Evolutionary conservation across 1,140 invertebrate species (phyloP), one percentile per base, ranked within the genome.

Genomic region (Pygmarrhopalites habei): DNA sequence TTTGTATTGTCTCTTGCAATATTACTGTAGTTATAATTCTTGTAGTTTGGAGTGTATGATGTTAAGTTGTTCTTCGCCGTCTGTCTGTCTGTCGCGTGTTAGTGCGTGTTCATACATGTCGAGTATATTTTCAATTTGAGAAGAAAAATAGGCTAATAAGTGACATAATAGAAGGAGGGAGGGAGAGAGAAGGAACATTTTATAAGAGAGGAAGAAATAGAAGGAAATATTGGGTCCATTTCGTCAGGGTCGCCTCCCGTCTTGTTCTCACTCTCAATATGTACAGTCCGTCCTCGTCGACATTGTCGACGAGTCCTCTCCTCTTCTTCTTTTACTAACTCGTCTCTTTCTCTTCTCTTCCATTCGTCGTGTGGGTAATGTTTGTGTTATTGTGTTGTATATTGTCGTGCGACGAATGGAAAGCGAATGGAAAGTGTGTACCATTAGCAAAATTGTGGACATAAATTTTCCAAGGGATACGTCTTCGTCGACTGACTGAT

Each of bases 351-450:
- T n/a, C n/a, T n/a, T n/a, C n/a, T n/a, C n/a, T n/a, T n/a, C 53
- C 53, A 56, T 41, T 58, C 59, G 49, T 43, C 55, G 61, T 67
- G 64, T 64, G 62, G 62, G 56, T 67, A 69, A 64, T 69, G 64
- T 58, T 47, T 64, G 35, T 69, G 69, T 67, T 70, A 67, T 70
- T 67, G 65, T 70, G 63, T 70, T 70, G 69, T 67, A n/a, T n/a
- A 64, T 64, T 70, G 65, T 70, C 69, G 65, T 70, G 69, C 67
- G 65, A 70, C 65, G 69, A 70, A 70, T 70, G 63, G n/a, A n/a
- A n/a, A n/a, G n/a, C n/a, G n/a, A n/a, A n/a, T n/a, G n/a, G 68
- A 70, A 67, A 67, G 65, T 67, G 65, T 71, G 66, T 71, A 66
- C 69, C 66, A 68, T 71, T 68, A 68, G 66, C 61, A 61, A 68